Percentiles rank a stretch among this genome's conserved stretches.
Evolutionary conservation across 2,888 invertebrate genomes (phyloP).

Genomic region (Ennomos erosarius): DNA sequence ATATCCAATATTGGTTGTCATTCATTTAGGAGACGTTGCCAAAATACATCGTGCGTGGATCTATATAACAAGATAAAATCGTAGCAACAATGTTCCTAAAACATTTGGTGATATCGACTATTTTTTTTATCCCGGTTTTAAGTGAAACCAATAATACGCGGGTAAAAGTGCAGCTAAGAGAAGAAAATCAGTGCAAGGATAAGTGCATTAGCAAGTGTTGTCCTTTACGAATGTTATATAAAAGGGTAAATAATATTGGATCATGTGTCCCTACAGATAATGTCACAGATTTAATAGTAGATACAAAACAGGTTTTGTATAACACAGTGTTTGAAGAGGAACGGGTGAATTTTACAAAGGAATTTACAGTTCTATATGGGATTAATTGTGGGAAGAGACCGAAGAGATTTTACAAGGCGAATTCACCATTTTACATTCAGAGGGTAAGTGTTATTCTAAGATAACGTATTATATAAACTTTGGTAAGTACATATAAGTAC

Average conservation of each 20-base stretch:
- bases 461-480: not conserved
- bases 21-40: conserved; percentile 23
- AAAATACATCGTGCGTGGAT: conserved; percentile 22
- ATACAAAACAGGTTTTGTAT: conserved; percentile 37
- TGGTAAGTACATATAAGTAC: too few species aligned
- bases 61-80: conserved; percentile 5
- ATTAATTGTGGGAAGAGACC: conserved; percentile 42
- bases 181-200: conserved; percentile 36
- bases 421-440: conserved; percentile 43
- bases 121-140: conserved; percentile 1
- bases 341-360: conserved; percentile 35
- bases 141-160: conserved; percentile 24
- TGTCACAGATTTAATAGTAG: conserved; percentile 28
- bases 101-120: not conserved
- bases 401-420: conserved; percentile 23
- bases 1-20: conserved; percentile 22
- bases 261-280: conserved; percentile 28
- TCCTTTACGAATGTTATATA: conserved; percentile 47
- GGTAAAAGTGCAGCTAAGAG: conserved; percentile 18
- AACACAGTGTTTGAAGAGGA: conserved; percentile 11
- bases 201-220: conserved; percentile 61
- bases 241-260: conserved; percentile 1
- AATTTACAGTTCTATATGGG: conserved; percentile 41
- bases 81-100: conserved; percentile 3
- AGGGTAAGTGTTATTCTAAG: conserved; percentile 41